Conservation (phyloP, 2,888 invertebrate species). For the Blomia tropicalis region DNA sequence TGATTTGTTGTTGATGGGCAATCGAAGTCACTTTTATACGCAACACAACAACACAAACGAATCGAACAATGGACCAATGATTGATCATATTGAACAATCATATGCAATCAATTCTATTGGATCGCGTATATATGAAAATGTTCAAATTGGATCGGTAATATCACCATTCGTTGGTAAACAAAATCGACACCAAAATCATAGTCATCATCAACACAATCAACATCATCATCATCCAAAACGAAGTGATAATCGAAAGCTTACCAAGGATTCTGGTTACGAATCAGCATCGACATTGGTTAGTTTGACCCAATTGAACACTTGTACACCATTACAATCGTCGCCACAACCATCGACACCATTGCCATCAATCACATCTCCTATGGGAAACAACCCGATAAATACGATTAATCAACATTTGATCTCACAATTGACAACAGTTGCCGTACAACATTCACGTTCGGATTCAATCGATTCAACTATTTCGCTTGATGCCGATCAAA, state of each 20-base stretch:
- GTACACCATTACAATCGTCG: neutral
- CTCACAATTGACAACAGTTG: constrained; percentile 5
- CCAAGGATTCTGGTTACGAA: constrained; percentile 23
- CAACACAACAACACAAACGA: neutral
- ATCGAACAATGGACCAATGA: neutral
- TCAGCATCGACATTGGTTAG: constrained; percentile 13
- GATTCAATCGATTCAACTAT: constrained; percentile 19
- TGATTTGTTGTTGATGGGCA: constrained; percentile 4
- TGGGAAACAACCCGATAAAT: neutral
- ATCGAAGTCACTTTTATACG: neutral
- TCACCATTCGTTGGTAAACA: no score
- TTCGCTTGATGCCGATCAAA: constrained; percentile 3
- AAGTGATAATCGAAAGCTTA: constrained; percentile 15
- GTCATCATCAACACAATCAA: constrained; percentile 4
- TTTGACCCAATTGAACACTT: constrained; percentile 1
- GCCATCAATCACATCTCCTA: neutral
- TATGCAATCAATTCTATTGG: neutral
- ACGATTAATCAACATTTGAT: neutral
- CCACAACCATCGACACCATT: constrained; percentile 3
- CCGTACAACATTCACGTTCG: constrained; percentile 12
- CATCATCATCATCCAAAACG: neutral
- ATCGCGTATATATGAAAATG: constrained; percentile 1
- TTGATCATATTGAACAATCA: neutral
- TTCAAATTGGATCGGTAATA: neutral
- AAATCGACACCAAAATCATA: neutral